Evolutionary conservation across 2,888 invertebrate genomes (phyloP), one percentile per base, ranked within the genome.

Genomic region (Notocelia uddmanniana): DNA sequence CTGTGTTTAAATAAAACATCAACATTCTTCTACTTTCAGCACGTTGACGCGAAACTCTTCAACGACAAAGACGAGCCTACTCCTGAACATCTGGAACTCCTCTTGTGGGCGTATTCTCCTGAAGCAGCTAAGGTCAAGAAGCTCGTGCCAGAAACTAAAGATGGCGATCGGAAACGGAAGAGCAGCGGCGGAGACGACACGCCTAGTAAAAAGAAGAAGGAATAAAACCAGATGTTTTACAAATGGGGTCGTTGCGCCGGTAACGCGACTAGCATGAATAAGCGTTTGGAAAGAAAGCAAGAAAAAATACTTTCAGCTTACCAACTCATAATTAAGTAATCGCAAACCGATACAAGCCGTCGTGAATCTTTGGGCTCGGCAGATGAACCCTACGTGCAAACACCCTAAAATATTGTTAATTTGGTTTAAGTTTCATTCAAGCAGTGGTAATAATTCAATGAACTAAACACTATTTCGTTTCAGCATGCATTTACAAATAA

Each of bases 51-150:
- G 0, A 95, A 96, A 79, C 87, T 96, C 0, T 96, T 96, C 85
- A 94, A 94, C 34, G 94, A 94, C 0, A 93, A 95, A 73, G 96
- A 96, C 41, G 93, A 96, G 58, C 97, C 97, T 0, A 95, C 96
- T 0, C 90, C 94, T 52, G 95, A 96, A 69, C 97, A 97, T 79
- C 80, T 96, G 73, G 91, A 96, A 77, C 88, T 97, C 81, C 94
- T 97, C 57, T 91, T 97, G 69, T 97, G 97, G 96, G 97, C 96
- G 0, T 97, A 96, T 81, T 97, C 96, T 59, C 96, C 96, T 0
- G 96, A 97, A 74, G 94, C 95, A 0, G 94, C 95, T 34, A 95
- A 95, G 80, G 92, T 96, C 1, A 97, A 97, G 82, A 96, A 92
- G 73, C 73, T 84, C 6, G 81, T 92, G 57, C 79, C 86, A 13